Evolutionary conservation across 2,888 invertebrate genomes (phyloP).

Genomic region (Auanema freiburgensis): DNA sequence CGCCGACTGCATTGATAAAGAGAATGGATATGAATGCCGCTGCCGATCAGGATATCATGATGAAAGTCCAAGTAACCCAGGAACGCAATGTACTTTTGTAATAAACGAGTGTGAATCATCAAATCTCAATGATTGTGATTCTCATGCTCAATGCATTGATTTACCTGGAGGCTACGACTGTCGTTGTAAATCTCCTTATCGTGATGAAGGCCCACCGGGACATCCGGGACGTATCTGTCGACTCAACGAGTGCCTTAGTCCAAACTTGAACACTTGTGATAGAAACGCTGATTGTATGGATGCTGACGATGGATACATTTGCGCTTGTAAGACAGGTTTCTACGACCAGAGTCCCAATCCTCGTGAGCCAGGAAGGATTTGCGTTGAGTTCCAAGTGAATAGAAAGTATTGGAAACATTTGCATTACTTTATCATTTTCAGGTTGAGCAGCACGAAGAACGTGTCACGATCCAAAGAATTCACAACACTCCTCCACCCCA

Average conservation of each 20-base stretch:
- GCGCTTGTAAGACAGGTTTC: conserved; percentile 55
- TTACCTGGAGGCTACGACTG: conserved; percentile 58
- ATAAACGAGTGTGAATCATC: conserved; percentile 63
- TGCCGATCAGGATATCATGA: conserved; percentile 60
- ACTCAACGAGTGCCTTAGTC: conserved; percentile 55
- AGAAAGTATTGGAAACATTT: too few relatives aligned
- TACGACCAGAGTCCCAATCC: conserved; percentile 59
- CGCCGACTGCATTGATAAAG: conserved; percentile 61
- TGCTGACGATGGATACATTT: conserved; percentile 55
- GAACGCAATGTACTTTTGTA: conserved; percentile 58
- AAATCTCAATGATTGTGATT: conserved; percentile 63
- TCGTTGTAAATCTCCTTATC: conserved; percentile 51
- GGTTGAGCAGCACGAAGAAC: conserved; percentile 6
- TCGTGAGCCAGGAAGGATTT: conserved; percentile 54
- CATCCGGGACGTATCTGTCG: conserved; percentile 58
- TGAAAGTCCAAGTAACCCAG: conserved; percentile 56
- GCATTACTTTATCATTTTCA: background rate
- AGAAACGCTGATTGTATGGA: conserved; percentile 56
- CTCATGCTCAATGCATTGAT: conserved; percentile 61
- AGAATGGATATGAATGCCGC: conserved; percentile 57
- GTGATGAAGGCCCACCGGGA: conserved; percentile 47
- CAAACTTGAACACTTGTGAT: conserved; percentile 55
- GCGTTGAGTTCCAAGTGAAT: conserved; percentile 43
- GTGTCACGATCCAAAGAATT: background rate
- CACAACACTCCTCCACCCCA: background rate